A percentile compares a stretch with the other conserved stretches of the same genome.
Evolutionary conservation across 2,797 vertebrate species (phyloP).

Genomic region (Eutrigla gurnardus): DNA sequence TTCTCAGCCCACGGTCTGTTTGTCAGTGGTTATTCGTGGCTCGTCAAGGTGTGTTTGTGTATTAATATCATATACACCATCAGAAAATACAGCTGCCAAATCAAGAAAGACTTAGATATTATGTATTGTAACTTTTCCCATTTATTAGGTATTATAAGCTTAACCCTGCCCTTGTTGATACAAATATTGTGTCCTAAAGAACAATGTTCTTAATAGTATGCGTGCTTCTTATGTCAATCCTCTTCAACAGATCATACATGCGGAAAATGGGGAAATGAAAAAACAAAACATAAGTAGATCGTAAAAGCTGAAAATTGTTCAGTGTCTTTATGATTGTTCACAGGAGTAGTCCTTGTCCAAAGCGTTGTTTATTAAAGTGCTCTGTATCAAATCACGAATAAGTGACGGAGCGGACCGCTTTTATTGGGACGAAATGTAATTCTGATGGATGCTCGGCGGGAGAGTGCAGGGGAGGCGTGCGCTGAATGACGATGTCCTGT

Average conservation of each 20-base stretch:
- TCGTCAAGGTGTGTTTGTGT: background rate
- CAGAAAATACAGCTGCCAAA: background rate
- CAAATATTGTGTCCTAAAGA: background rate
- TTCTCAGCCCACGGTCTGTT: background rate
- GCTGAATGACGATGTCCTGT: conserved; percentile 72
- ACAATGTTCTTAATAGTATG: background rate
- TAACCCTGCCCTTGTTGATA: background rate
- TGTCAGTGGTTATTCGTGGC: background rate
- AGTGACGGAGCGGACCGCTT: conserved; percentile 50
- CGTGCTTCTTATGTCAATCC: no score
- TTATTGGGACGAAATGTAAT: conserved; percentile 65
- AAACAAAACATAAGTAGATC: background rate
- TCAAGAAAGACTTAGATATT: background rate
- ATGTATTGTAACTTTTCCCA: background rate
- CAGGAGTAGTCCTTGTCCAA: conserved; percentile 15
- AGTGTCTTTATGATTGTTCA: conserved; percentile 2
- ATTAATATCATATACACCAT: background rate
- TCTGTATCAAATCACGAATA: conserved; percentile 47
- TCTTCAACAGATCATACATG: background rate
- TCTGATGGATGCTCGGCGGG: conserved; percentile 56
- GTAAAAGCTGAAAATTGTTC: background rate
- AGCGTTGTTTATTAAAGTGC: conserved; percentile 45
- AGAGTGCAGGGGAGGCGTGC: conserved; percentile 50
- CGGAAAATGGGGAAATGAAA: background rate
- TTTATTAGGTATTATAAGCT: background rate